Base-by-base conservation (phyloP, 2,113 vertebrate genomes). In the Tragulus kanchil region DNA sequence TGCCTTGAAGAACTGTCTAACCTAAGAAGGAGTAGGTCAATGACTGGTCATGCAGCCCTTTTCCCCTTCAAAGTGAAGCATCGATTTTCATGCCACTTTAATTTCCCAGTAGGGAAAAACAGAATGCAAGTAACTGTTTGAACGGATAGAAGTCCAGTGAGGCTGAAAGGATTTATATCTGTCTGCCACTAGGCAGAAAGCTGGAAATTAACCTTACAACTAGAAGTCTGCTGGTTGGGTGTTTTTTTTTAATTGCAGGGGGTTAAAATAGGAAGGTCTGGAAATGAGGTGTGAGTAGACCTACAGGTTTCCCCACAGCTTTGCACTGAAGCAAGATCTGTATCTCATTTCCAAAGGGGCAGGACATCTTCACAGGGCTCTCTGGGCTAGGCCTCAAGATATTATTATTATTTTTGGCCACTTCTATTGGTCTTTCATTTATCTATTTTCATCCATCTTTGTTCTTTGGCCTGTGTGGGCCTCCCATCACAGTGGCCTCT, bases 51-150 rank as follows among this genome's bases (percentile, higher is more conserved):
- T 88, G 58, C 3, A 11, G 42, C 13, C 62, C 42, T 83, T 90
- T 82, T 95, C 64, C 58, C 25, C n/a, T 85, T 95, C 52, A 56
- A 59, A 84, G 75, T 42, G 58, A 95, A 94, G 62, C 79, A 93
- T 77, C 92, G 95, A 93, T 92, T 95, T 98, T 89, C 81, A 75
- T 92, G 92, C 67, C 92, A 81, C 59, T 86, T 94, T 94, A 73
- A 94, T 96, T 96, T 94, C 86, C 79, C 75, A 93, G 42, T 61
- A 50, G 91, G 42, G 54, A 89, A 75, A 96, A 87, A 67, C 86
- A 94, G 75, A 61, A 96, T 77, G 42, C 56, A 78, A 89, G 79
- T 56, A 93, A 92, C 62, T 59, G 26, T 36, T 48, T 8, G 93
- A 87, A 67, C 17, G 65, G 67, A 56, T 86, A 5, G 5, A 36